These are phyloP conservation scores for Clinocottus analis DNA, from an alignment of 2,113 vertebrate genomes.

Conservation along the genomic window DNA sequence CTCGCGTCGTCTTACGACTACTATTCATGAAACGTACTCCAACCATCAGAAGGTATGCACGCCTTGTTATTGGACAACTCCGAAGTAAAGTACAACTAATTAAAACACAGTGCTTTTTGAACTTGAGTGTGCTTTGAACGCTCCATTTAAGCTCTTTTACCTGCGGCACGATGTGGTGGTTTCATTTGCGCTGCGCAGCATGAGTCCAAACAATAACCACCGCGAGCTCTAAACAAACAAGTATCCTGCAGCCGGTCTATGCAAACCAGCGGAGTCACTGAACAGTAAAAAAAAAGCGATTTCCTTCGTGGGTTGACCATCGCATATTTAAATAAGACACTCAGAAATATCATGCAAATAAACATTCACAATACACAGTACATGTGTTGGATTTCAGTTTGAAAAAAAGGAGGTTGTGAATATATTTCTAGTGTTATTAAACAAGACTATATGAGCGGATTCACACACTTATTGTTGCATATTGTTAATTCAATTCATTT, in stretches of 20 bases:
- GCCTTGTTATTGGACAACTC: background rate
- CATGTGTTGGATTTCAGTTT: background rate
- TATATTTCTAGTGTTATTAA: background rate
- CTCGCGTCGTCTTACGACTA: background rate
- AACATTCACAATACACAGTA: background rate
- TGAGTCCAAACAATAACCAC: background rate
- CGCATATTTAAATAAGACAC: background rate
- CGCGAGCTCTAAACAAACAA: slow-evolving; percentile 17
- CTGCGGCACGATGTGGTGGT: background rate
- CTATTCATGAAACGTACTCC: background rate
- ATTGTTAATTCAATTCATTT: background rate
- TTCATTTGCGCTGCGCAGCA: background rate
- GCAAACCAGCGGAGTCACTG: slow-evolving; percentile 30
- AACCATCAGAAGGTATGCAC: background rate
- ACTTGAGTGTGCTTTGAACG: background rate
- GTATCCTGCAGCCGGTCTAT: background rate
- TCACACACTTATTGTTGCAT: too few species aligned
- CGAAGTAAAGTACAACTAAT: background rate
- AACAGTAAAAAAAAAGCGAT: slow-evolving; percentile 11
- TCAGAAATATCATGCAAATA: slow-evolving; percentile 31
- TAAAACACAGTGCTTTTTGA: background rate
- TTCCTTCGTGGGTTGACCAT: background rate
- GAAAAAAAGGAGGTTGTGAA: background rate
- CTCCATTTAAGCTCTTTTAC: background rate
- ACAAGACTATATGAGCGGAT: too few species aligned